Evolutionary conservation across 2,113 vertebrate genomes (phyloP), one percentile per base, ranked within the genome.

Genomic region (Engystomops pustulosus): DNA sequence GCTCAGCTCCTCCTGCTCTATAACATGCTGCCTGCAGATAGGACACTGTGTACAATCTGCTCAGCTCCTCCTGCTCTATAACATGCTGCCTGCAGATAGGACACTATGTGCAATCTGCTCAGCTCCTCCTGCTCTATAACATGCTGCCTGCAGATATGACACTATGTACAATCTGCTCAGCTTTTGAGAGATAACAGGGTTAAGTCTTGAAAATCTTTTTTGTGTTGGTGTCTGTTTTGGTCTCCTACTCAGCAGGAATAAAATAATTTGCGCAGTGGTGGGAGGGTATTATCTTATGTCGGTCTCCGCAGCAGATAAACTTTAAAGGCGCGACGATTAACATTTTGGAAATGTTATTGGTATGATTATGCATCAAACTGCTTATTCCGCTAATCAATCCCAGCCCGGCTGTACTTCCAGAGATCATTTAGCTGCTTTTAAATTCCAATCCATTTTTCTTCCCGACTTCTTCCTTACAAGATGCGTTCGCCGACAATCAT

Each of bases 341-440:
- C 68, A 82, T 82, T 82, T 82, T 11, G 5, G 55, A 60, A 82
- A 82, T 82, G 51, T 58, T 72, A 83, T 49, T 76, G 41, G 81
- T 38, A 49, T 51, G 60, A 38, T 83, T 83, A 65, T 76, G 30
- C 58, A 30, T 76, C 53, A 76, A 30, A 20, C 55, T 18, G 41
- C 58, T 76, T 82, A 55, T 53, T 82, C 44, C 36, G 3, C 25
- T 68, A 45, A 23, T 76, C 58, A 41, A 38, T 76, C 51, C 58
- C n/a, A 18, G 30, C 38, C 49, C 9, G 53, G 23, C 27, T 65
- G 3, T 23, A 49, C 38, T 67, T 65, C 36, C 71, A 38, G 27
- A 76, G 44, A 76, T 71, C 51, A 83, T 67, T 83, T 36, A 14
- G 17, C 41, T 51, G 23, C 62, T 53, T 76, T 67, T 49, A 67